These are phyloP conservation scores for Eristalis arbustorum DNA, from an alignment of 2,888 invertebrate species.

Conservation along the genomic window DNA sequence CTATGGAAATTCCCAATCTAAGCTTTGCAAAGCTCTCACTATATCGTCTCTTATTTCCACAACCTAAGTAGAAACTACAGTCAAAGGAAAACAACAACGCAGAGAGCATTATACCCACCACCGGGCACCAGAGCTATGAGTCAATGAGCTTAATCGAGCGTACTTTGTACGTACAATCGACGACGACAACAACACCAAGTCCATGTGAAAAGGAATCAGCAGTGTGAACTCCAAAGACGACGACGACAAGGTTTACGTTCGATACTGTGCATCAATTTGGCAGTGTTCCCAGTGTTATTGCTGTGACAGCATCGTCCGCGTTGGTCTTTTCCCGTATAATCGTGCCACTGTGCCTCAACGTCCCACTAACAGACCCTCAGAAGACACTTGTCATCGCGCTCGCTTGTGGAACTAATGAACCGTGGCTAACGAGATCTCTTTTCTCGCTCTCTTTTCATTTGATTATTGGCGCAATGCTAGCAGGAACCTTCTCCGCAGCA, in stretches of 20 bases:
- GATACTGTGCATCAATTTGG: slow-evolving; percentile 54
- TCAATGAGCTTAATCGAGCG: slow-evolving; percentile 69
- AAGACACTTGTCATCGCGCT: slow-evolving; percentile 28
- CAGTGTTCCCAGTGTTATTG: slow-evolving; percentile 66
- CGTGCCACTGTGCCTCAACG: slow-evolving; percentile 37
- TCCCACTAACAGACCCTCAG: slow-evolving; percentile 23
- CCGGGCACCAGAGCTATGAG: slow-evolving; percentile 22
- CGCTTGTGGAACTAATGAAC: slow-evolving; percentile 52
- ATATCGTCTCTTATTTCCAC: slow-evolving; percentile 19
- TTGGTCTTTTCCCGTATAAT: slow-evolving; percentile 18
- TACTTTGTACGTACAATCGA: slow-evolving; percentile 49
- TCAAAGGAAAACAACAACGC: not conserved
- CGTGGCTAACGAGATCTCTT: slow-evolving; percentile 44
- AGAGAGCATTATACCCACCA: slow-evolving; percentile 39
- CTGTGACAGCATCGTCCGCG: slow-evolving; percentile 55
- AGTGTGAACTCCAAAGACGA: slow-evolving; percentile 9
- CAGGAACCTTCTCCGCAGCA: slow-evolving; percentile 18
- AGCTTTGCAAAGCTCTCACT: not conserved
- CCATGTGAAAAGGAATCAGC: slow-evolving; percentile 56
- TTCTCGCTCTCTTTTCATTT: not conserved
- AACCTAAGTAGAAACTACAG: not conserved
- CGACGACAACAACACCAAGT: slow-evolving; percentile 16
- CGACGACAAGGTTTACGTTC: slow-evolving; percentile 46
- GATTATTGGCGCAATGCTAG: slow-evolving; percentile 25
- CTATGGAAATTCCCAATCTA: not conserved